Evolutionary conservation across 2,888 invertebrate genomes (phyloP).

Genomic region (Erebia epiphron): DNA sequence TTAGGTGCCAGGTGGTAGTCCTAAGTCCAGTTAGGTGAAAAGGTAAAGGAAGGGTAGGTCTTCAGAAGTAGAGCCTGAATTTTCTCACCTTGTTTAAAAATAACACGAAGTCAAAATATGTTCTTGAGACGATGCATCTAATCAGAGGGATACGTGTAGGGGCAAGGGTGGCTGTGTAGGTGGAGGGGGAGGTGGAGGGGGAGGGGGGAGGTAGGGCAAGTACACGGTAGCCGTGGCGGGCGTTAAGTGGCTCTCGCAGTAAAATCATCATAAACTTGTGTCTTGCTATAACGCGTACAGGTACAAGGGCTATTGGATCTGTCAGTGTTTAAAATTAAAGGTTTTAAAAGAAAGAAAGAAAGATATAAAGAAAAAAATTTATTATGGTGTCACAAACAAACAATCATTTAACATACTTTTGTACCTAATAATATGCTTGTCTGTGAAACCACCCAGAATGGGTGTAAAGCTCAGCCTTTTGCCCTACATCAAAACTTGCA

Average conservation of each 20-base stretch:
- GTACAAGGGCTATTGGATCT: slow-evolving; percentile 41
- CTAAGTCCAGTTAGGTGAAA: too few relatives aligned
- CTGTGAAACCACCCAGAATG: too few relatives aligned
- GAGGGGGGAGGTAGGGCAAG: slow-evolving; percentile 45
- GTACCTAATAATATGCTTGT: too few relatives aligned
- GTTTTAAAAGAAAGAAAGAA: too few relatives aligned
- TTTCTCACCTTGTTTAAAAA: not conserved
- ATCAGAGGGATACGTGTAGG: slow-evolving; percentile 43
- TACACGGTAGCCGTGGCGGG: slow-evolving; percentile 66
- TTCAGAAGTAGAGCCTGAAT: too few relatives aligned
- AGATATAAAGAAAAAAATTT: too few relatives aligned
- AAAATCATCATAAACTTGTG: slow-evolving; percentile 80
- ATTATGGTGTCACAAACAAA: too few relatives aligned
- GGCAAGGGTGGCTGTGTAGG: slow-evolving; percentile 8
- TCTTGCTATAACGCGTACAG: slow-evolving; percentile 65
- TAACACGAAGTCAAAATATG: not conserved
- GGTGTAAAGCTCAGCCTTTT: too few relatives aligned
- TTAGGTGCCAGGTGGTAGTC: too few relatives aligned
- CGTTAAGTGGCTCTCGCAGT: slow-evolving; percentile 78
- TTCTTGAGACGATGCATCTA: slow-evolving; percentile 60
- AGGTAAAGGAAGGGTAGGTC: too few relatives aligned
- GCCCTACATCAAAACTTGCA: too few relatives aligned
- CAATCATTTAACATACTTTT: too few relatives aligned
- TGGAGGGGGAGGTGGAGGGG: slow-evolving; percentile 45
- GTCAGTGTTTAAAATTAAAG: not conserved